phyloP scores from a whole-genome alignment of 2,797 vertebrate species.

The Cichlasoma orientale region DNA sequence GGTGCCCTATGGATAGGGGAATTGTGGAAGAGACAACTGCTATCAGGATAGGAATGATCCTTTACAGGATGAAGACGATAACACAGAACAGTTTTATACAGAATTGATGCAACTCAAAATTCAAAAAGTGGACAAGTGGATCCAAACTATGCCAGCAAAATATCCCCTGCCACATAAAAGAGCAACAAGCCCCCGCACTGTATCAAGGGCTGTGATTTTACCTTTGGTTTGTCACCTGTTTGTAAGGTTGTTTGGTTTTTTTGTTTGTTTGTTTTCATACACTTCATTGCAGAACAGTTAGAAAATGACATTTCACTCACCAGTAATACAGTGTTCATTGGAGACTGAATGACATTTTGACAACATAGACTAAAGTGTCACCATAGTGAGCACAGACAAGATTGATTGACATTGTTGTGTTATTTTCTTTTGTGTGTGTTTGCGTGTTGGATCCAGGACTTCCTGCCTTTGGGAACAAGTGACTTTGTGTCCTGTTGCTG shows the following conservation, averaged over 20 bases:
- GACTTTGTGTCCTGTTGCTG: slow-evolving; percentile 46
- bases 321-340: background rate
- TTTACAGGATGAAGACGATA: background rate
- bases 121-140: background rate
- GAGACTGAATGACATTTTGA: slow-evolving; percentile 38
- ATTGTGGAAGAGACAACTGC: background rate
- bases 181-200: background rate
- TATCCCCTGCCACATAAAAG: background rate
- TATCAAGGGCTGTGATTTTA: slow-evolving; percentile 1
- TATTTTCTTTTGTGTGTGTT: slow-evolving; percentile 6
- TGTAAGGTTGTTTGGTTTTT: background rate
- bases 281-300: background rate
- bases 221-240: background rate
- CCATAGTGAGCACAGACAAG: background rate
- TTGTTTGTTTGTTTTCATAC: background rate
- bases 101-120: background rate
- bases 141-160: background rate
- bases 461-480: slow-evolving; percentile 21
- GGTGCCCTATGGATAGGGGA: background rate
- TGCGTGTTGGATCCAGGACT: slow-evolving; percentile 1
- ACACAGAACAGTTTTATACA: background rate
- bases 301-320: background rate
- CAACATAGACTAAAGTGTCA: slow-evolving; percentile 11
- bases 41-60: background rate
- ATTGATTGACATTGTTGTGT: background rate